Evolutionary conservation across 2,113 vertebrate species (phyloP).

Genomic region (Rhea pennata): DNA sequence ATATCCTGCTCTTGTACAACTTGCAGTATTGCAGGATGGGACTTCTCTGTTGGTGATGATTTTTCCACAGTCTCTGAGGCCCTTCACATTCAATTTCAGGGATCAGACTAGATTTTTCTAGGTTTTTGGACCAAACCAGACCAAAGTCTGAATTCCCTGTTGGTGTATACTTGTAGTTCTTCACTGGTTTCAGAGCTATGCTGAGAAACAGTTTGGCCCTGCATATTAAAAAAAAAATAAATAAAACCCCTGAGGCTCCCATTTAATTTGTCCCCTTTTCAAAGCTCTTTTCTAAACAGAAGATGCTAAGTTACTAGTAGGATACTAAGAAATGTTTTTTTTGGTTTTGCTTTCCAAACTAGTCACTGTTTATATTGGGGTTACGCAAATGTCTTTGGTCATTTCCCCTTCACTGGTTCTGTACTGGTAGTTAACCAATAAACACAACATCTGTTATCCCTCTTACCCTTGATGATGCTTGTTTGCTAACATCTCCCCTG

Average conservation of each 20-base stretch:
- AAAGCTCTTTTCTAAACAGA: neutral
- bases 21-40: neutral
- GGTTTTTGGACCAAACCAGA: neutral
- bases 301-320: neutral
- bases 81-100: neutral
- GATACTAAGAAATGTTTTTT: conserved; percentile 29
- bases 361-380: conserved; percentile 38
- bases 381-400: neutral
- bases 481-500: neutral
- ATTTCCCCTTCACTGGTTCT: conserved; percentile 7
- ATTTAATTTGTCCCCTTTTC: neutral
- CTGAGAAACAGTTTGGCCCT: neutral
- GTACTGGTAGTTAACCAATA: neutral
- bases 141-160: neutral
- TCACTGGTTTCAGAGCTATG: neutral
- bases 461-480: neutral
- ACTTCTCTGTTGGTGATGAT: neutral
- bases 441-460: neutral
- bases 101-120: neutral
- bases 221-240: neutral
- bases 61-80: neutral
- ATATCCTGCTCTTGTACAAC: neutral
- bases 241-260: neutral
- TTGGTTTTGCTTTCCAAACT: neutral
- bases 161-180: neutral